These are phyloP conservation scores for Trichogramma evanescens DNA, from an alignment of 2,888 invertebrate genomes.

Conservation along the genomic window DNA sequence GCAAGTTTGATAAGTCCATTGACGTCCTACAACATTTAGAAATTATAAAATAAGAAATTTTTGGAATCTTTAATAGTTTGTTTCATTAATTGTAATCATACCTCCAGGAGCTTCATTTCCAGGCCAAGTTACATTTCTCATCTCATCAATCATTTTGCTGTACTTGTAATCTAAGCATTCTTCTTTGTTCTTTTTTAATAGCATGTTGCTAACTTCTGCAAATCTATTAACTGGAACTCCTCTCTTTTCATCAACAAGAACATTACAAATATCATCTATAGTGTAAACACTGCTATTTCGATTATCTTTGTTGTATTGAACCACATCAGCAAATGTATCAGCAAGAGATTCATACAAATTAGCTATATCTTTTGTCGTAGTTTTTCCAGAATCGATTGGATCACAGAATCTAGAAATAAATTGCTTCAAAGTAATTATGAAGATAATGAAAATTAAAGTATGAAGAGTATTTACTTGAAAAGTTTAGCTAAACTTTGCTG, in stretches of 20 bases:
- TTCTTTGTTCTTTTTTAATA: slow-evolving; percentile 60
- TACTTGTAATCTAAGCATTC: slow-evolving; percentile 82
- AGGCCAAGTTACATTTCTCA: slow-evolving; percentile 64
- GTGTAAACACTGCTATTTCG: slow-evolving; percentile 66
- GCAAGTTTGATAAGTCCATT: slow-evolving; percentile 93
- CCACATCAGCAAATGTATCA: slow-evolving; percentile 80
- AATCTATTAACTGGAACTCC: slow-evolving; percentile 62
- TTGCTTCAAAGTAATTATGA: neutral
- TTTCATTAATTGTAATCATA: slow-evolving; percentile 29
- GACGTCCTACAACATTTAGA: slow-evolving; percentile 54
- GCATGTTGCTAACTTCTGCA: slow-evolving; percentile 64
- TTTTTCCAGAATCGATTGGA: slow-evolving; percentile 59
- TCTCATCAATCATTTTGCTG: slow-evolving; percentile 61
- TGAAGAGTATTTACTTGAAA: slow-evolving; percentile 57
- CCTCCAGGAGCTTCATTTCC: slow-evolving; percentile 58
- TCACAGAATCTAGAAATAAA: slow-evolving; percentile 62
- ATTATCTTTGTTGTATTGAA: slow-evolving; percentile 93
- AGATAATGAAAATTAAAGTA: neutral
- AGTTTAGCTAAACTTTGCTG: slow-evolving; percentile 60
- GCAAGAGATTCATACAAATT: slow-evolving; percentile 79
- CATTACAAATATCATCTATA: slow-evolving; percentile 72
- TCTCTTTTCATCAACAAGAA: slow-evolving; percentile 60
- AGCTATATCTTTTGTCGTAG: slow-evolving; percentile 59
- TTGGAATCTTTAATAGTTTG: neutral
- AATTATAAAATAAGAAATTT: slow-evolving; percentile 1